These are phyloP conservation scores for Hemichromis elongatus DNA, from an alignment of 2,113 vertebrate genomes.

Conservation along the genomic window DNA sequence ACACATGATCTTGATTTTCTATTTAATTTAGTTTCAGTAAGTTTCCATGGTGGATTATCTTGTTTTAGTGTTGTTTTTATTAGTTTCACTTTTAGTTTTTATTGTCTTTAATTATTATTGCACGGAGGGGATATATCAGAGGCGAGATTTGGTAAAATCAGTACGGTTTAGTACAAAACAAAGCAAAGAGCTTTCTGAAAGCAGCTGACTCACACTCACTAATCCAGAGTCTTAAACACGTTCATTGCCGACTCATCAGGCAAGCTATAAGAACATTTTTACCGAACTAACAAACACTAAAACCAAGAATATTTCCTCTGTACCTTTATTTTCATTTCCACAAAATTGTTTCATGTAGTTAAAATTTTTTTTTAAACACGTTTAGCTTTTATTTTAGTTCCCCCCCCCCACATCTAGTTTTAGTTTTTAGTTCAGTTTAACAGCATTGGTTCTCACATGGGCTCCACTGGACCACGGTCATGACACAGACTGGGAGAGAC, in stretches of 20 bases:
- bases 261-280: background rate
- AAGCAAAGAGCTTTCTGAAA: too few species aligned
- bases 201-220: too few species aligned
- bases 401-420: background rate
- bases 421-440: background rate
- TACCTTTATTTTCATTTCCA: background rate
- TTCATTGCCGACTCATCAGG: background rate
- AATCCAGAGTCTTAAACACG: background rate
- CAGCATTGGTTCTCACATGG: background rate
- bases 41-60: background rate
- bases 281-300: background rate
- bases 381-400: background rate
- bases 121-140: background rate
- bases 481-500: background rate
- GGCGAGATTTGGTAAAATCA: too few species aligned
- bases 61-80: background rate
- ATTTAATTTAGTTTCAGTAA: background rate
- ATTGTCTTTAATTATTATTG: background rate
- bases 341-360: background rate
- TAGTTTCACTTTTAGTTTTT: background rate
- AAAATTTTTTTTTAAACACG: background rate
- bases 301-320: background rate
- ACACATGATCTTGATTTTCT: background rate
- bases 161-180: too few species aligned
- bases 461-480: too few species aligned